Base-by-base conservation (phyloP, 2,113 vertebrate species). In the Heteronetta atricapilla region DNA sequence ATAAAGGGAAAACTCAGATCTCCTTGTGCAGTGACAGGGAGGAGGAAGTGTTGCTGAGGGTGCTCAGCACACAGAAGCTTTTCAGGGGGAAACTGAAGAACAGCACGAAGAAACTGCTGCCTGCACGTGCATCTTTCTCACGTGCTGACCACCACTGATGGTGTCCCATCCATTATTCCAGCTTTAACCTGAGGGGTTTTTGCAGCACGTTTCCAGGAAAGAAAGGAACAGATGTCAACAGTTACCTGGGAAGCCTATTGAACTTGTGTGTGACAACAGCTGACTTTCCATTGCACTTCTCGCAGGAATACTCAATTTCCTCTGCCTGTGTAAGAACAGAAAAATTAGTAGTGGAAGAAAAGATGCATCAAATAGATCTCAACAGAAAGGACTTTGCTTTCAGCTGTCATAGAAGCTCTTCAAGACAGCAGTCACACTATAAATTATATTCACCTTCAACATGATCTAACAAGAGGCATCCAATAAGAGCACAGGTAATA, bases 301-400 rank as follows among this genome's bases (percentile, higher is more conserved):
- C 99, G 98, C 99, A 99, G 4, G 99, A 99, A 97, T 99, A 99
- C 74, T 99, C 99, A 2, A 99, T 99, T 95, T 99, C 99, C 95
- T 99, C 99, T 98, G 97, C 84, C 97, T 98, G 93, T 94, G 76
- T 66, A 94, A 95, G 6, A 90, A 84, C 36, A 96, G 19, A 88
- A 83, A 78, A 90, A 86, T 21, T 52, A 89, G 22, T 56, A 26
- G 40, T 55, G 33, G 33, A 83, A 93, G 20, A 82, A 85, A 91
- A 70, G 34, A 20, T 82, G 34, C 82, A 89, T 31, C 28, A 68
- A 67, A 75, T 4, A 60, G 38, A 91, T 81, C 52, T 67, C 25
- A 56, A 50, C 8, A 83, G 74, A 86, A 86, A 82, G 13, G n/a
- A 68, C 26, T n/a, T 17, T 0, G 6, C 29, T 78, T 83, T 8